These are phyloP conservation scores for Hypselothyrea guttata DNA, from an alignment of 2,888 invertebrate genomes.

Conservation along the genomic window DNA sequence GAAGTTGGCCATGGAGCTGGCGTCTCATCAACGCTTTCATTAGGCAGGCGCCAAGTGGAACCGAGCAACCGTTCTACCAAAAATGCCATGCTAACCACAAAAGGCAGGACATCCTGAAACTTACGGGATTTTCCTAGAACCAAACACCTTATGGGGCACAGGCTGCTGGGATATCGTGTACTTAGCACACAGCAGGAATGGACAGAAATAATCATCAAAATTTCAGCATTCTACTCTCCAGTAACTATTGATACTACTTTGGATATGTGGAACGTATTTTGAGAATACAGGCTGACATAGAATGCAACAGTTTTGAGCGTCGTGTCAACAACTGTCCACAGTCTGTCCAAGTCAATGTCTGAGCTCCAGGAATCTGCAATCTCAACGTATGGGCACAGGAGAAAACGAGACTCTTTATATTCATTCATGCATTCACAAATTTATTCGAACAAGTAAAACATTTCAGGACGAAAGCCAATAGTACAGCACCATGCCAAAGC, in stretches of 20 bases:
- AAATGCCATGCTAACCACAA: background rate
- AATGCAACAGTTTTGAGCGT: conserved; percentile 69
- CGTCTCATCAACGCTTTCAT: conserved; percentile 75
- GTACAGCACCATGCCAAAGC: too few species aligned
- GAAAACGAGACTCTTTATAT: too few species aligned
- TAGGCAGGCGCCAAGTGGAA: conserved; percentile 60
- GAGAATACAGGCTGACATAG: conserved; percentile 20
- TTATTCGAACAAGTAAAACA: too few species aligned
- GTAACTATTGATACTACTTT: too few species aligned
- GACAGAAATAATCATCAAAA: too few species aligned
- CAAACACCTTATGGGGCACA: conserved; percentile 35
- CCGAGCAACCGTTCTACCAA: conserved; percentile 1
- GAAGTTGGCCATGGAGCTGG: conserved; percentile 10
- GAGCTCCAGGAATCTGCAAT: conserved; percentile 10
- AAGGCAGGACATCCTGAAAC: conserved; percentile 71
- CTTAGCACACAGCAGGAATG: conserved; percentile 25
- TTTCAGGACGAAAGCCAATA: too few species aligned
- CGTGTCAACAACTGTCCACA: conserved; percentile 52
- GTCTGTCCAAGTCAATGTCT: conserved; percentile 31
- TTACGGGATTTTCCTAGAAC: conserved; percentile 55
- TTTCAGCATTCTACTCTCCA: too few species aligned
- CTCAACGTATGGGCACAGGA: conserved; percentile 4
- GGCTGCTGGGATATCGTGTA: background rate
- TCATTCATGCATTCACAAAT: too few species aligned
- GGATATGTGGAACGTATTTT: too few species aligned